Conservation (phyloP, 30 jellyfish, hydroid and myxozoan species). For the Pseudorhiza aurosa region DNA sequence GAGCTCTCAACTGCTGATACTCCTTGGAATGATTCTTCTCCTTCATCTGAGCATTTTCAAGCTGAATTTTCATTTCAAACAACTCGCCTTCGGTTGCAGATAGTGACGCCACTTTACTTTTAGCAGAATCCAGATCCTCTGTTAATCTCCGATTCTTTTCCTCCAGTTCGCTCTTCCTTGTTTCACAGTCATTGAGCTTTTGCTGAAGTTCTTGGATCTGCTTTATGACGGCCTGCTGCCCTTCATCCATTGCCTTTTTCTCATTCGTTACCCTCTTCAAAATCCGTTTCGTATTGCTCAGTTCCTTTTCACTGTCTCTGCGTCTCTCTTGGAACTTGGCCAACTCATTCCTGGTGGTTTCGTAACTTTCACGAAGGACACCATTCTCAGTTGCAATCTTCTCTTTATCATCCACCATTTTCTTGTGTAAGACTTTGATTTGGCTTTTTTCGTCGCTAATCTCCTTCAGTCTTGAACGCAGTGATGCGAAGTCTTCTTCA, state of each 20-base stretch:
- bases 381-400: neutral
- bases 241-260: neutral
- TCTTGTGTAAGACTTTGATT: neutral
- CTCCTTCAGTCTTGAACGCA: neutral
- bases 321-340: neutral
- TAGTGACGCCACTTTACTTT: neutral
- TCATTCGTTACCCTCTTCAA: constrained; percentile 1
- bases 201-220: neutral
- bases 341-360: neutral
- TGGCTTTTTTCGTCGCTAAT: neutral
- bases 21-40: neutral
- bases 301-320: neutral
- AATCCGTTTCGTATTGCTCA: neutral
- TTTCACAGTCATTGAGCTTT: neutral
- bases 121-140: neutral
- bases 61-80: neutral
- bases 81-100: neutral
- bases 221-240: neutral
- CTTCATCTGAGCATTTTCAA: neutral
- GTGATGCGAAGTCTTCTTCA: neutral
- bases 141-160: neutral
- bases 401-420: neutral
- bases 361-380: neutral
- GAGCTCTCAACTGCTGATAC: neutral
- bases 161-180: neutral